A percentile compares a stretch with the other conserved stretches of the same genome.
phyloP scores from a whole-genome alignment of 2,797 vertebrate species.

The Huso huso region DNA sequence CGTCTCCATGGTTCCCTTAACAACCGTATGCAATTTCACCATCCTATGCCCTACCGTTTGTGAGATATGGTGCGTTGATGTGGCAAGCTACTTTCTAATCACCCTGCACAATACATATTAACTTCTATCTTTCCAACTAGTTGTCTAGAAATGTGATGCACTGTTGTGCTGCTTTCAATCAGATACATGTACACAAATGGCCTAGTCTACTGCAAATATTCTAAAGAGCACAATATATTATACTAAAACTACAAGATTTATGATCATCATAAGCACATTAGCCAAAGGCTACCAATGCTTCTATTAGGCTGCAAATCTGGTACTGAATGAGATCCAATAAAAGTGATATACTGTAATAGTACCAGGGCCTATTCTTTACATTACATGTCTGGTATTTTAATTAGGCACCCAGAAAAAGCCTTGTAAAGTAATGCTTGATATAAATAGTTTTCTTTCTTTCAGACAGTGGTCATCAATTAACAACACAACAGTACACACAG shows the following conservation, averaged over 20 bases:
- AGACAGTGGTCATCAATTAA: neutral
- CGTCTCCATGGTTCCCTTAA: no score
- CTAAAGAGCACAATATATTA: slow-evolving; percentile 39
- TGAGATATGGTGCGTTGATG: no score
- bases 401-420: no score
- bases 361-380: no score
- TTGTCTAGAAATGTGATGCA: neutral
- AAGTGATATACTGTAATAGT: slow-evolving; percentile 22
- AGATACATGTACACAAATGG: slow-evolving; percentile 22
- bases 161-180: slow-evolving; percentile 12
- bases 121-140: slow-evolving; percentile 22
- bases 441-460: neutral
- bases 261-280: slow-evolving; percentile 36
- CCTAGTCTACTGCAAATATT: slow-evolving; percentile 25
- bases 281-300: slow-evolving; percentile 31
- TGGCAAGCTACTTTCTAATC: no score
- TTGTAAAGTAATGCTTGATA: no score
- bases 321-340: slow-evolving; percentile 30
- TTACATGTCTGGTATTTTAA: no score
- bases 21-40: no score
- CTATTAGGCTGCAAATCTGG: slow-evolving; percentile 44
- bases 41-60: no score
- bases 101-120: slow-evolving; percentile 25
- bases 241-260: slow-evolving; percentile 38
- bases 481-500: no score